phyloP scores from a whole-genome alignment of 2,797 vertebrate species.

The Crocidura indochinensis region DNA sequence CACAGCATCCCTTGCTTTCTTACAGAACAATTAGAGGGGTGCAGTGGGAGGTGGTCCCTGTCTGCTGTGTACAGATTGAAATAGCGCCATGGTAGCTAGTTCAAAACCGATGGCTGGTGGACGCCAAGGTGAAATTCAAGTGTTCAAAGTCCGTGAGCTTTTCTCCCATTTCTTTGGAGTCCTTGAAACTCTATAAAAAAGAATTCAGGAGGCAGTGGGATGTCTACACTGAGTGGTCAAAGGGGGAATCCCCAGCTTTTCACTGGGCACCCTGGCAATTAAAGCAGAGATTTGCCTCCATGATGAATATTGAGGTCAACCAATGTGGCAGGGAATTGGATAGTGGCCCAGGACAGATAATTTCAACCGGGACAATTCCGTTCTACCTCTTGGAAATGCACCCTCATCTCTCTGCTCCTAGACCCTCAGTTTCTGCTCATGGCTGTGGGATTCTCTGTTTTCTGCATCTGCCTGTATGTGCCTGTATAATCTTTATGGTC shows the following conservation, averaged over 20 bases:
- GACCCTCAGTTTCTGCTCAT: constrained; percentile 9
- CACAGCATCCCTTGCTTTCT: background rate
- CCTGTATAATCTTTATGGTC: too few relatives aligned
- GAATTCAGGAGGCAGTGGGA: too few relatives aligned
- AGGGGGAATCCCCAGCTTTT: too few relatives aligned
- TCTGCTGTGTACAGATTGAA: constrained; percentile 4
- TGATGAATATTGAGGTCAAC: constrained; percentile 11
- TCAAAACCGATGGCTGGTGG: constrained; percentile 9
- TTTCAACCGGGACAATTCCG: constrained; percentile 73
- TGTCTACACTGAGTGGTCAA: too few relatives aligned
- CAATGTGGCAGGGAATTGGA: constrained; percentile 72
- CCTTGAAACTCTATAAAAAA: too few relatives aligned
- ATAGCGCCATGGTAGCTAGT: background rate
- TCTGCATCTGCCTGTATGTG: background rate
- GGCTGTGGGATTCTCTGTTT: background rate
- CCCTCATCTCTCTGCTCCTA: background rate
- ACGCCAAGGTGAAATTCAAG: constrained; percentile 7
- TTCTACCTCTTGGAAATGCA: background rate
- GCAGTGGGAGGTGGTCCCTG: background rate
- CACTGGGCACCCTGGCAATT: background rate
- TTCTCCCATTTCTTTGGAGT: background rate
- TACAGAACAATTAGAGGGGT: background rate
- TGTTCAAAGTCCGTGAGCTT: background rate
- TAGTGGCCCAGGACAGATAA: constrained; percentile 74
- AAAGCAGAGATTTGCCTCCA: too few relatives aligned